Conservation (phyloP, 1,140 invertebrate species). For the Oreohelix idahoensis region DNA sequence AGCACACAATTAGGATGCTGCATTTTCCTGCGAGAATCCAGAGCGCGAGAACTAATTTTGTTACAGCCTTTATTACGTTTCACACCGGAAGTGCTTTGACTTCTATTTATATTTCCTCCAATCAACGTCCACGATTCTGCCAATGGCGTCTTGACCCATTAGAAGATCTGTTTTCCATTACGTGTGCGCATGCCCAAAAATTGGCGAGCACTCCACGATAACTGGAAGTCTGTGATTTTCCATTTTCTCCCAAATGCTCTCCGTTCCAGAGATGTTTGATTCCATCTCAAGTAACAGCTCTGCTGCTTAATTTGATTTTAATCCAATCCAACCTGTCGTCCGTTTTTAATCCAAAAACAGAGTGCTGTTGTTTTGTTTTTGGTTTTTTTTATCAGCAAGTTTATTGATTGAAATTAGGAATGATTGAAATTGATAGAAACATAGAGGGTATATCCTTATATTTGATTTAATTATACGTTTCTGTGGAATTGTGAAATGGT, state of each 20-base stretch:
- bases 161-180: constrained; percentile 7
- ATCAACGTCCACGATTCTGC: neutral
- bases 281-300: neutral
- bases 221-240: neutral
- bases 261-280: neutral
- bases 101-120: constrained; percentile 17
- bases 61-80: neutral
- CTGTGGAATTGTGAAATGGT: too few relatives aligned
- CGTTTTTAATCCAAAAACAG: too few relatives aligned
- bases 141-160: constrained; percentile 16
- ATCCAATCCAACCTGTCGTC: neutral
- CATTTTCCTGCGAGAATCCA: neutral
- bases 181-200: neutral
- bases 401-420: too few relatives aligned
- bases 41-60: neutral
- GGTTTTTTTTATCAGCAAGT: too few relatives aligned
- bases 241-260: neutral
- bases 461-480: too few relatives aligned
- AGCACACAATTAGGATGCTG: neutral
- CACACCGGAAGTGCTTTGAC: constrained; percentile 3
- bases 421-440: too few relatives aligned
- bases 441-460: too few relatives aligned
- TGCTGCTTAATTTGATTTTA: constrained; percentile 10
- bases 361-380: too few relatives aligned
- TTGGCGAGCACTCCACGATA: neutral